Percentiles rank a stretch among this genome's conserved stretches.
phyloP scores from a whole-genome alignment of 2,797 vertebrate species.

The Malacoraja senta region DNA sequence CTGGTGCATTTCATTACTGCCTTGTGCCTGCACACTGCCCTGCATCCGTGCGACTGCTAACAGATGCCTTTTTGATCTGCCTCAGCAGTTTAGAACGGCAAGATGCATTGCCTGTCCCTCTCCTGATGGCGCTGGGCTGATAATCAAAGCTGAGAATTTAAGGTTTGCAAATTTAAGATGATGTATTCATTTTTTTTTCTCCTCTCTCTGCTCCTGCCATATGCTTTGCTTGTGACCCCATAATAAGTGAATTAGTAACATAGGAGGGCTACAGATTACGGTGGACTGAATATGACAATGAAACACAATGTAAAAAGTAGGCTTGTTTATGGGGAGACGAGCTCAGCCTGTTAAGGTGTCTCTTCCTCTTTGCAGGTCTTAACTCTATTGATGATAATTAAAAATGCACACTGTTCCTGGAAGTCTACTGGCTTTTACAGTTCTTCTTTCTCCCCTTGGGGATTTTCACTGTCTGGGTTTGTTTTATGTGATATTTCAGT shows the following conservation, averaged over 20 bases:
- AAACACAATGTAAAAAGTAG: background rate
- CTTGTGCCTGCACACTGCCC: conserved; percentile 39
- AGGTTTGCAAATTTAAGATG: conserved; percentile 34
- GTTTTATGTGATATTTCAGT: background rate
- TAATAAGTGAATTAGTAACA: conserved; percentile 11
- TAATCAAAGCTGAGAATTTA: conserved; percentile 37
- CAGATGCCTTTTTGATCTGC: conserved; percentile 43
- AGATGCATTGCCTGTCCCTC: conserved; percentile 15
- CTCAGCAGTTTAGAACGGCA: conserved; percentile 42
- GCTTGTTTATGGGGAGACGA: background rate
- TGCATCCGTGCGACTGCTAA: conserved; percentile 25
- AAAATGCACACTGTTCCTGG: conserved; percentile 11
- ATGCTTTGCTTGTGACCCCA: conserved; percentile 23
- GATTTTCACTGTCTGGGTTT: background rate
- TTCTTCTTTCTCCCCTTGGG: background rate
- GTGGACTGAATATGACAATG: conserved; percentile 4
- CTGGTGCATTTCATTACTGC: conserved; percentile 45
- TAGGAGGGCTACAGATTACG: background rate
- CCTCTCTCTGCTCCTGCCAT: background rate
- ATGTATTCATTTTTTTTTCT: conserved; percentile 31
- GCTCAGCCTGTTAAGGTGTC: background rate
- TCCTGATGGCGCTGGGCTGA: conserved; percentile 25
- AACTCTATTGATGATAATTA: conserved; percentile 18
- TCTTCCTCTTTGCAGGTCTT: background rate
- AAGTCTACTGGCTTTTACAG: conserved; percentile 7